Percentiles rank a stretch among this genome's conserved stretches.
phyloP scores from a whole-genome alignment of 2,888 invertebrate species.

The Dioctria rufipes region DNA sequence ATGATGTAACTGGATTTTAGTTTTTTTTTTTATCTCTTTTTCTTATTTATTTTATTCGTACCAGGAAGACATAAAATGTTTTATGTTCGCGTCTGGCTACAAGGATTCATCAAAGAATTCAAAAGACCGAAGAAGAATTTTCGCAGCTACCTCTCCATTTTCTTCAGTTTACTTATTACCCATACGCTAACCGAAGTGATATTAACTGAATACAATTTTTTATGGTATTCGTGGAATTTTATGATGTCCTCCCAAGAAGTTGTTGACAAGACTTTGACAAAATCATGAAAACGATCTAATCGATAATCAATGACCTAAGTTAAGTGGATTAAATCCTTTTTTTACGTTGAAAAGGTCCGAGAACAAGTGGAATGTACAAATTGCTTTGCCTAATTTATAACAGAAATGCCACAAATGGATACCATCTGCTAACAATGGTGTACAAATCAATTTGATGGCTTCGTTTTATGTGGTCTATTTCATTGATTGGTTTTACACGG shows the following conservation, averaged over 20 bases:
- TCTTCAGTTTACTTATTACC: background rate
- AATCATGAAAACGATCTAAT: too few species aligned
- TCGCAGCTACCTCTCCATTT: background rate
- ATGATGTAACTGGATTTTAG: slow-evolving; percentile 3
- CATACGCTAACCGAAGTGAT: background rate
- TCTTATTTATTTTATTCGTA: slow-evolving; percentile 39
- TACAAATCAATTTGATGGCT: background rate
- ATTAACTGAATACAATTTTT: background rate
- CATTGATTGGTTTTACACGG: too few species aligned
- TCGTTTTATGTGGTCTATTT: too few species aligned
- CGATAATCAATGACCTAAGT: background rate
- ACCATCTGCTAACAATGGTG: background rate
- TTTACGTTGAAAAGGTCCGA: background rate
- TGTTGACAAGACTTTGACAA: too few species aligned
- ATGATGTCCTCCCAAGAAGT: background rate
- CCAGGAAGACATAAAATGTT: slow-evolving; percentile 45
- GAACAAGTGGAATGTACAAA: background rate
- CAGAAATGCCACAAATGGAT: background rate
- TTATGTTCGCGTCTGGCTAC: slow-evolving; percentile 39
- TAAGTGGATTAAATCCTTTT: background rate
- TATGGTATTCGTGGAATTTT: background rate
- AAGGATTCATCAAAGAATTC: background rate
- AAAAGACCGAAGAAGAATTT: background rate
- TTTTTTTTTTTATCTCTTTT: slow-evolving; percentile 18
- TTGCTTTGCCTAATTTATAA: background rate